A percentile compares a stretch with the other conserved stretches of the same genome.
phyloP scores from a whole-genome alignment of 2,113 vertebrate species.

The Pangasianodon hypophthalmus region DNA sequence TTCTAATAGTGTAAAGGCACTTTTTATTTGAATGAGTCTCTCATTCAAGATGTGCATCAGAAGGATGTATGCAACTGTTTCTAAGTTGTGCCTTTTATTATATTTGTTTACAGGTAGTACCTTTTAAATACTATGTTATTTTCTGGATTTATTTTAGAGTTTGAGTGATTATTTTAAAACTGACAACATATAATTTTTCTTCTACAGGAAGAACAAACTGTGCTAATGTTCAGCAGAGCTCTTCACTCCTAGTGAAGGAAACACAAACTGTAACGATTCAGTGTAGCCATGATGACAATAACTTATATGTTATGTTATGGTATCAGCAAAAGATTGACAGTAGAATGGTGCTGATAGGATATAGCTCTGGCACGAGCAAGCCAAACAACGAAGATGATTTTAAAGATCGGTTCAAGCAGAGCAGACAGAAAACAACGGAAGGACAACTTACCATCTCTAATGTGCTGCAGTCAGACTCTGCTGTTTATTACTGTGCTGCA shows the following conservation, averaged over 20 bases:
- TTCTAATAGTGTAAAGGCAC: background rate
- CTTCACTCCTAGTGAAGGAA: slow-evolving; percentile 38
- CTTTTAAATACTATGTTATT: background rate
- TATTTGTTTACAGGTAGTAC: background rate
- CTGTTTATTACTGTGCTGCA: slow-evolving; percentile 70
- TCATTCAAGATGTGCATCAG: background rate
- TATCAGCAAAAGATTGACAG: slow-evolving; percentile 60
- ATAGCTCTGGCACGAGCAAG: background rate
- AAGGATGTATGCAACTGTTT: slow-evolving; percentile 27
- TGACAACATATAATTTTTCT: background rate
- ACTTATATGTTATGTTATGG: slow-evolving; percentile 51
- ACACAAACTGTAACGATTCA: slow-evolving; percentile 12
- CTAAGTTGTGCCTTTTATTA: background rate
- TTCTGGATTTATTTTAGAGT: background rate
- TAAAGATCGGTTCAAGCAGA: slow-evolving; percentile 46
- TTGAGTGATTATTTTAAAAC: too few species aligned
- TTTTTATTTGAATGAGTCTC: background rate
- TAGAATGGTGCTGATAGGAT: slow-evolving; percentile 63
- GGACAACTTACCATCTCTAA: slow-evolving; percentile 56
- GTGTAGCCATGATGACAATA: slow-evolving; percentile 59
- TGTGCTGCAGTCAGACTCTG: slow-evolving; percentile 52
- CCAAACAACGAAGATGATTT: slow-evolving; percentile 50
- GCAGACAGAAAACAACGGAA: background rate
- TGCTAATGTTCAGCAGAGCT: slow-evolving; percentile 51
- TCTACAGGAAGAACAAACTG: slow-evolving; percentile 56